Percentiles rank a stretch among this genome's conserved stretches.
phyloP scores from a whole-genome alignment of 1,140 invertebrate genomes.

The Melitaea cinxia region DNA sequence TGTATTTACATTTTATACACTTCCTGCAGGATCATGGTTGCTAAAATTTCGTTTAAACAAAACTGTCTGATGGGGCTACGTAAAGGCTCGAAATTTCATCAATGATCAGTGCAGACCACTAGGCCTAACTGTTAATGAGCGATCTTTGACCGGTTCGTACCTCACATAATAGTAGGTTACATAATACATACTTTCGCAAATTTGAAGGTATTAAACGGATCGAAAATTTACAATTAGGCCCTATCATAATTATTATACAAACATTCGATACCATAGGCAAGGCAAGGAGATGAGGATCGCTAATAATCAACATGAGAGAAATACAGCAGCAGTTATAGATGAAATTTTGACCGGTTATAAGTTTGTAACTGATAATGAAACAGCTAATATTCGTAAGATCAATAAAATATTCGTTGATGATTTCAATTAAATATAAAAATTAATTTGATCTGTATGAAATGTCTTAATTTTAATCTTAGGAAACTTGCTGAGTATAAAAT shows the following conservation, averaged over 20 bases:
- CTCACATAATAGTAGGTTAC: conserved; percentile 6
- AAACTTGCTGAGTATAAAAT: conserved; percentile 79
- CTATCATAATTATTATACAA: conserved; percentile 22
- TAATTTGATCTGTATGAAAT: conserved; percentile 41
- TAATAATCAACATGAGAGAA: conserved; percentile 21
- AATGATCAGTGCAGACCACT: conserved; percentile 68
- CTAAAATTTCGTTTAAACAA: conserved; percentile 48
- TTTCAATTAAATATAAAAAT: conserved; percentile 28
- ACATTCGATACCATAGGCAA: conserved; percentile 28
- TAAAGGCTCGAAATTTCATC: conserved; percentile 78
- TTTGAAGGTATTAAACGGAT: conserved; percentile 18
- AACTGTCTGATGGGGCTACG: conserved; percentile 55
- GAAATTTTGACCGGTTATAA: conserved; percentile 2
- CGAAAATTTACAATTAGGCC: conserved; percentile 40
- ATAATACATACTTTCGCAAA: conserved; percentile 15
- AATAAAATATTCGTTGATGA: conserved; percentile 26
- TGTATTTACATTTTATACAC: conserved; percentile 77
- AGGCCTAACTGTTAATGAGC: conserved; percentile 34
- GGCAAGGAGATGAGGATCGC: conserved; percentile 12
- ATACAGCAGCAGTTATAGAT: conserved; percentile 40
- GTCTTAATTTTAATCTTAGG: conserved; percentile 76
- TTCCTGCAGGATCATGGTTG: conserved; percentile 63
- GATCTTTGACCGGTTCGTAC: conserved; percentile 6
- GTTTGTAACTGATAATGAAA: conserved; percentile 14
- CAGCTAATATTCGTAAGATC: conserved; percentile 26